Conservation (phyloP, 1,140 invertebrate species). For the Periplaneta americana region DNA sequence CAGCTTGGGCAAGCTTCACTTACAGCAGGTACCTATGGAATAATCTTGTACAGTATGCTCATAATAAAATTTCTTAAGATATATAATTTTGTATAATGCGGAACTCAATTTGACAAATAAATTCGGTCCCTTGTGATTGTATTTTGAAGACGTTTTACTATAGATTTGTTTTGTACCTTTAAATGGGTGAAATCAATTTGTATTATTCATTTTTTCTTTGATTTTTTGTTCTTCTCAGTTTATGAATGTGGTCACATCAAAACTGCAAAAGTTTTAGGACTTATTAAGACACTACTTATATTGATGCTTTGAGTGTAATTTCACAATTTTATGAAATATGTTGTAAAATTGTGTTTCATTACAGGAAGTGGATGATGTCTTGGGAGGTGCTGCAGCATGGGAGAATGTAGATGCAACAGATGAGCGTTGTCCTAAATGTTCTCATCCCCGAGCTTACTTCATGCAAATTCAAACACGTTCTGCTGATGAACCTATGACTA, state of each 20-base stretch:
- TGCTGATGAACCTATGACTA: constrained; percentile 99
- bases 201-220: not conserved
- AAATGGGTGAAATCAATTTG: too few relatives aligned
- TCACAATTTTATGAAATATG: not conserved
- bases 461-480: constrained; percentile 97
- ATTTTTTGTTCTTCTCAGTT: not conserved
- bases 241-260: not conserved
- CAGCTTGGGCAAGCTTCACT: too few relatives aligned
- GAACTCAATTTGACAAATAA: too few relatives aligned
- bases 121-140: too few relatives aligned
- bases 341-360: not conserved
- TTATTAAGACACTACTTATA: not conserved
- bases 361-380: constrained; percentile 88
- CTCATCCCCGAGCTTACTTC: constrained; percentile 85
- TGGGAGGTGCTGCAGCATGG: constrained; percentile 90
- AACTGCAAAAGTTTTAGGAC: not conserved
- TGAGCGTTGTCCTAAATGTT: constrained; percentile 86
- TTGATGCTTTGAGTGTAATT: not conserved
- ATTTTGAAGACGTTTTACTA: too few relatives aligned
- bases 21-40: too few relatives aligned
- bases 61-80: too few relatives aligned
- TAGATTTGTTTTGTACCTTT: too few relatives aligned
- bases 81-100: too few relatives aligned
- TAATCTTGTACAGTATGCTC: too few relatives aligned
- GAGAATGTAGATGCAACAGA: constrained; percentile 95